Percentiles rank a stretch among this genome's conserved stretches.
Evolutionary conservation across 1,140 invertebrate genomes (phyloP).

Genomic region (Drosophila pallidifrons): DNA sequence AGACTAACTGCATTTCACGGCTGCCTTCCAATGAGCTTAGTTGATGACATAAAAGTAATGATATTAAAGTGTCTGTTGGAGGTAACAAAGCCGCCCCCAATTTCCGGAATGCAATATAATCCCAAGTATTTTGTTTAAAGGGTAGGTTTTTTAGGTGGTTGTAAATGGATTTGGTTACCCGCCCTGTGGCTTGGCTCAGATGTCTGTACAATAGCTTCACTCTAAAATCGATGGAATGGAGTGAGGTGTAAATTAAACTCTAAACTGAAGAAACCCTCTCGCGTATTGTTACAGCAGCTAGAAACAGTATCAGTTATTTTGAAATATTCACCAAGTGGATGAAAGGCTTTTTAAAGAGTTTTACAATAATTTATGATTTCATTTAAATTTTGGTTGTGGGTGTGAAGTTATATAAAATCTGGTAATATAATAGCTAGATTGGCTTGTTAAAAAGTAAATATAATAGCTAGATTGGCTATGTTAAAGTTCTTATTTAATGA

Average conservation of each 20-base stretch:
- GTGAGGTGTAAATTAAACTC: constrained; percentile 51
- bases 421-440: too few species aligned
- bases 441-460: too few species aligned
- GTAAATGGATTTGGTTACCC: constrained; percentile 32
- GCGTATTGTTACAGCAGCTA: background rate
- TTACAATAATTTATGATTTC: too few species aligned
- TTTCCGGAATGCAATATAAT: constrained; percentile 70
- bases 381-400: too few species aligned
- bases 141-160: constrained; percentile 69
- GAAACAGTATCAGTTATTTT: background rate
- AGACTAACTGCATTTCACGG: constrained; percentile 28
- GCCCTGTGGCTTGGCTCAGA: constrained; percentile 49
- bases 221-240: constrained; percentile 66
- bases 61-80: constrained; percentile 43
- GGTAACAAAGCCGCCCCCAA: constrained; percentile 53
- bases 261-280: background rate
- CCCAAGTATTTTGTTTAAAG: constrained; percentile 34
- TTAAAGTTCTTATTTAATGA: too few species aligned
- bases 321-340: background rate
- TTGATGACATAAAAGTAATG: constrained; percentile 54
- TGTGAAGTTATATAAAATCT: too few species aligned
- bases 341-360: background rate
- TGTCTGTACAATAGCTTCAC: constrained; percentile 58
- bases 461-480: too few species aligned
- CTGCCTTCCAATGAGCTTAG: constrained; percentile 27